Conservation (phyloP, 2,113 vertebrate genomes). For the Sigmodon hispidus region DNA sequence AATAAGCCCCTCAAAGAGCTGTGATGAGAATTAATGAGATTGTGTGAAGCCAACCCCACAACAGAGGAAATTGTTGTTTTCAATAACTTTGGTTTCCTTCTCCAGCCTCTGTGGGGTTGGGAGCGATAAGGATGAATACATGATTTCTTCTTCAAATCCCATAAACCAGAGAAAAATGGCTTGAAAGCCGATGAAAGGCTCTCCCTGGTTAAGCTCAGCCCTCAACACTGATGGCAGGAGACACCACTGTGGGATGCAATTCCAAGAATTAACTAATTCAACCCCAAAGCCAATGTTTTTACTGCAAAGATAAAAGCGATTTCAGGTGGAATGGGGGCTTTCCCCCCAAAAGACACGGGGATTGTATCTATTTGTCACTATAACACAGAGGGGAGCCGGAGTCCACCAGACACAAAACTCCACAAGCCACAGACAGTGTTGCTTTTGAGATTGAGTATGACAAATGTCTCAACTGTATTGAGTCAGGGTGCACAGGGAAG, state of each 20-base stretch:
- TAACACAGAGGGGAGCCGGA: constrained; percentile 2
- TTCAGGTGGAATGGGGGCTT: background rate
- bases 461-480: background rate
- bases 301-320: constrained; percentile 63
- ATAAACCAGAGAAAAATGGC: background rate
- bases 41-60: background rate
- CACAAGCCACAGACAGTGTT: background rate
- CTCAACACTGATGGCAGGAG: background rate
- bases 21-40: background rate
- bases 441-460: constrained; percentile 27
- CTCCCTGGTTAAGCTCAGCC: background rate
- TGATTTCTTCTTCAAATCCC: constrained; percentile 34
- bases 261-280: constrained; percentile 41
- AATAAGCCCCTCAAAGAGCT: background rate
- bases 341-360: background rate
- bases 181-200: background rate
- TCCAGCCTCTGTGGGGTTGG: background rate
- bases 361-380: background rate
- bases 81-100: background rate
- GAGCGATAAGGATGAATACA: background rate
- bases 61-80: background rate
- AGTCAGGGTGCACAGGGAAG: background rate
- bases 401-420: constrained; percentile 25
- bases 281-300: constrained; percentile 48
- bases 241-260: background rate